Conservation (phyloP, 1,140 invertebrate species). For the Ephestia elutella region DNA sequence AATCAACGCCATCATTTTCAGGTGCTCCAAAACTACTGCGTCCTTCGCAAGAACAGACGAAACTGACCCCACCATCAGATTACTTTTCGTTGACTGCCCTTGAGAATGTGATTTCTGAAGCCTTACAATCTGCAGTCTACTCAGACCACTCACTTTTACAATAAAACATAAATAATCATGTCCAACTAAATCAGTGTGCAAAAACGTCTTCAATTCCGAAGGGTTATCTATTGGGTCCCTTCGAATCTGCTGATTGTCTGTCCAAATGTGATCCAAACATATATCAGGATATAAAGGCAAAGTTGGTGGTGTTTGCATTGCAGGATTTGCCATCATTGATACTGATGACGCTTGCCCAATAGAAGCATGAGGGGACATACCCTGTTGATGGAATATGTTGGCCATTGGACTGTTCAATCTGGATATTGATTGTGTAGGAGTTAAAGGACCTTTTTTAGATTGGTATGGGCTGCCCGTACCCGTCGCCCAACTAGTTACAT, state of each 20-base stretch:
- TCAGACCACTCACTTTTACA: slow-evolving; percentile 75
- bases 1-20: slow-evolving; percentile 88
- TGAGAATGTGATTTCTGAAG: slow-evolving; percentile 82
- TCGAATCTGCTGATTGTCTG: slow-evolving; percentile 78
- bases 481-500: slow-evolving; percentile 47
- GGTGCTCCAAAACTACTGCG: slow-evolving; percentile 84
- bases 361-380: slow-evolving; percentile 64
- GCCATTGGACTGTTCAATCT: slow-evolving; percentile 79
- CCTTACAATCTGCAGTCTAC: slow-evolving; percentile 82
- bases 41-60: slow-evolving; percentile 86
- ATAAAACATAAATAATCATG: slow-evolving; percentile 90
- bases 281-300: slow-evolving; percentile 87
- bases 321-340: slow-evolving; percentile 56
- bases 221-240: slow-evolving; percentile 69
- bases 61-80: slow-evolving; percentile 84
- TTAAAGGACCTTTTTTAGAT: slow-evolving; percentile 39
- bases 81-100: slow-evolving; percentile 67
- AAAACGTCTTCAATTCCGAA: slow-evolving; percentile 84
- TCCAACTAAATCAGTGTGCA: slow-evolving; percentile 87
- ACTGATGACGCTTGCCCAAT: slow-evolving; percentile 66
- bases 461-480: slow-evolving; percentile 55
- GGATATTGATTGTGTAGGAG: slow-evolving; percentile 60
- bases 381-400: slow-evolving; percentile 64
- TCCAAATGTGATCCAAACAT: slow-evolving; percentile 92
- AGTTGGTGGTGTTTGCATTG: slow-evolving; percentile 64